Evolutionary conservation across 2,797 vertebrate species (phyloP), one percentile per base, ranked within the genome.

Genomic region (Hippoglossus hippoglossus): DNA sequence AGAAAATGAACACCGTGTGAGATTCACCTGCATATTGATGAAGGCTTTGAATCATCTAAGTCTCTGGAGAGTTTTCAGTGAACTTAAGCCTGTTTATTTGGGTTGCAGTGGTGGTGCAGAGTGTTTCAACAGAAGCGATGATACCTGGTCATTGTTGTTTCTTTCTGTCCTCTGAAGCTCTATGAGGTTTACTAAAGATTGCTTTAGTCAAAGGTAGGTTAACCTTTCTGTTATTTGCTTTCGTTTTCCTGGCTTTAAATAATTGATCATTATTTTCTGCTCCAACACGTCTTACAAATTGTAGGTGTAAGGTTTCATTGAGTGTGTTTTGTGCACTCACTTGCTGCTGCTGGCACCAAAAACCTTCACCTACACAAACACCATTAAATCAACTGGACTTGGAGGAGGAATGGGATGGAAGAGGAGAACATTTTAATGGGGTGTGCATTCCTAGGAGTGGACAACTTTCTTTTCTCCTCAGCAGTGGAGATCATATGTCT

Each of bases 381-480:
- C 31, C 53, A 62, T 26, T 24, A 65, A 7, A 74, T 56, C 62
- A 56, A 46, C 54, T 34, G 53, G 28, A 56, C 57, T 22, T n/a
- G 50, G n/a, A 31, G 39, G 24, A 75, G 24, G 19, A 24, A 11
- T 67, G 21, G 46, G 26, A 57, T 60, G 1, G 18, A 61, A 28
- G 24, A 59, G 28, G 44, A 59, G 72, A 68, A 41, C 54, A 77
- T 81, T 84, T 84, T 70, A 78, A 79, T 77, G 59, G 49, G 26
- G 55, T 82, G 58, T 74, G 28, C 74, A 82, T 85, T 83, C 73
- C 69, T 41, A 11, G 36, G 15, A 74, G 79, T 26, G 63, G 59
- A 81, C 68, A 73, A 77, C 59, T 79, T 68, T 85, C 69, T 72
- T 76, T 79, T 65, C 80, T 84, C 81, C 77, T 83, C 71, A 80